phyloP scores from a whole-genome alignment of 2,113 vertebrate genomes.

The Pithys albifrons region DNA sequence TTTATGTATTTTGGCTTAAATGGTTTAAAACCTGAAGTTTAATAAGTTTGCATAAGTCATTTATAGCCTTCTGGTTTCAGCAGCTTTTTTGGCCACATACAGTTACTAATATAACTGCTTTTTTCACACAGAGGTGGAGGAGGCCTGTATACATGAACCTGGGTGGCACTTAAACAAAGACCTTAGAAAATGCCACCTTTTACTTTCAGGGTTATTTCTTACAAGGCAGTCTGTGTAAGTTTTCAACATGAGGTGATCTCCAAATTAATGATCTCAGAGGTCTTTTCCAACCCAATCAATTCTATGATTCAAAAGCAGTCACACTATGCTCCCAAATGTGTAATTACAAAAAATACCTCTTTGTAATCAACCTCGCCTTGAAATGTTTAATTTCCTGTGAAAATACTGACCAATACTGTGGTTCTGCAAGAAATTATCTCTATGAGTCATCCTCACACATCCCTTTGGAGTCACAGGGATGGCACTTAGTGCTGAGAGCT shows the following conservation, averaged over 20 bases:
- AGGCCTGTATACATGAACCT: neutral
- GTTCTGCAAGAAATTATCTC: neutral
- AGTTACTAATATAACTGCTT: neutral
- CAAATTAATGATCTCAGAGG: neutral
- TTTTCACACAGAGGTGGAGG: neutral
- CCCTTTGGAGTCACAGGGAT: neutral
- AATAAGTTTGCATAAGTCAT: neutral
- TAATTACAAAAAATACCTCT: neutral
- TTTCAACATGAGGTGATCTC: neutral
- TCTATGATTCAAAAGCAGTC: neutral
- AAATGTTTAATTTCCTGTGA: neutral
- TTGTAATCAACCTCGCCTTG: neutral
- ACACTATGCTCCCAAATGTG: neutral
- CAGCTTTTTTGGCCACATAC: neutral
- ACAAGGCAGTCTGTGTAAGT: neutral
- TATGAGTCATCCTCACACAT: accelerated
- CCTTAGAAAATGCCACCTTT: neutral
- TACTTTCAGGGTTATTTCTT: neutral
- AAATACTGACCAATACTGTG: neutral
- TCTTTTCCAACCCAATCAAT: no score
- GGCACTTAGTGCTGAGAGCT: neutral
- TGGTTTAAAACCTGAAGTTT: neutral
- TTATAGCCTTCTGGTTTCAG: neutral
- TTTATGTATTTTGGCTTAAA: neutral
- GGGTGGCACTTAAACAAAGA: neutral